Percentiles rank a stretch among this genome's conserved stretches.
phyloP scores from a whole-genome alignment of 2,888 invertebrate genomes.

The Aromia moschata region DNA sequence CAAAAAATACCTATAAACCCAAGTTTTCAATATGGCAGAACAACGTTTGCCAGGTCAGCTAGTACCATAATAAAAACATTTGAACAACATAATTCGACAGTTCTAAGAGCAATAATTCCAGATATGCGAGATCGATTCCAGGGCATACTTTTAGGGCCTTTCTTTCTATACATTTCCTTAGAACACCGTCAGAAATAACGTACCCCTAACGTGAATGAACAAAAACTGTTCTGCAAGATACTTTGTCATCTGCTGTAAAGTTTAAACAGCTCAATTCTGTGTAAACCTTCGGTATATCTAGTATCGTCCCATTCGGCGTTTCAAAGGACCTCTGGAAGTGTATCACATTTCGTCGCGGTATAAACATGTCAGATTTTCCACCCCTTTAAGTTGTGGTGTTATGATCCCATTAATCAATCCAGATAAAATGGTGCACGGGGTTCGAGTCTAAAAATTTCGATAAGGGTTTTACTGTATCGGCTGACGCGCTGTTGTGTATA shows the following conservation, averaged over 20 bases:
- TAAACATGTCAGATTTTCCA: slow-evolving; percentile 27
- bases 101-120: too few species aligned
- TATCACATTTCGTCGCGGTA: slow-evolving; percentile 21
- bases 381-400: slow-evolving; percentile 24
- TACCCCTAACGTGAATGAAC: too few species aligned
- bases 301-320: not conserved
- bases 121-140: too few species aligned
- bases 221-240: not conserved
- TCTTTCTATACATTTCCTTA: too few species aligned
- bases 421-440: slow-evolving; percentile 14
- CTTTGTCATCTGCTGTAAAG: not conserved
- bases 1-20: too few species aligned
- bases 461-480: not conserved
- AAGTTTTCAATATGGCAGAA: too few species aligned
- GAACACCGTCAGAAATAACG: too few species aligned
- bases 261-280: not conserved
- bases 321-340: slow-evolving; percentile 7
- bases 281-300: not conserved
- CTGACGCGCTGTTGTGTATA: not conserved
- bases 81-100: too few species aligned
- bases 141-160: too few species aligned
- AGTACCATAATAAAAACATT: too few species aligned
- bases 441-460: not conserved
- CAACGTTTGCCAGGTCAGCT: too few species aligned
- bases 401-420: slow-evolving; percentile 23